phyloP scores from a whole-genome alignment of 2,888 invertebrate species.

The Latrodectus elegans region DNA sequence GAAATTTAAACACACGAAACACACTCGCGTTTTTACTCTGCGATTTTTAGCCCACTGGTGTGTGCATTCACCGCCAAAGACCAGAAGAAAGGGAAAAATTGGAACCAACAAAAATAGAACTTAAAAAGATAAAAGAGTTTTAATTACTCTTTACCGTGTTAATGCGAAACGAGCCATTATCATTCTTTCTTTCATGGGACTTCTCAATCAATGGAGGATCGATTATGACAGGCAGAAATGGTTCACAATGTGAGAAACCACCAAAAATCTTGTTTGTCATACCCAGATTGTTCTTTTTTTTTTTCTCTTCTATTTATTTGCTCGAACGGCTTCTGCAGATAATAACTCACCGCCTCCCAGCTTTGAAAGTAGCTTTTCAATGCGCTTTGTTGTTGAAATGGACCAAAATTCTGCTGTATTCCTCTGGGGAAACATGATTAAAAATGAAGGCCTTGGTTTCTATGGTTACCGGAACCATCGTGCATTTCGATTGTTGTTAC shows the following conservation, averaged over 20 bases:
- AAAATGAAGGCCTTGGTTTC: neutral
- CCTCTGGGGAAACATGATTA: slow-evolving; percentile 6
- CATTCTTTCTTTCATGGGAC: neutral
- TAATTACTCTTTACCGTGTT: neutral
- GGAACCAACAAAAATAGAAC: too few species aligned
- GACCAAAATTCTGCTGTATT: slow-evolving; percentile 1
- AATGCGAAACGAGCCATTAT: slow-evolving; percentile 2
- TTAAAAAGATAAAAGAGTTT: neutral
- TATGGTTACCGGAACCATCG: neutral
- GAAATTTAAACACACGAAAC: too few species aligned
- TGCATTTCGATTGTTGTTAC: neutral
- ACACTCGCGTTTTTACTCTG: too few species aligned
- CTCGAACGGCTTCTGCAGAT: slow-evolving; percentile 10
- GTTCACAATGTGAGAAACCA: slow-evolving; percentile 10
- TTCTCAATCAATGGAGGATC: slow-evolving; percentile 22
- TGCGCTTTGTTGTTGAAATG: slow-evolving; percentile 17
- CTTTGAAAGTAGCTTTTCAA: slow-evolving; percentile 35
- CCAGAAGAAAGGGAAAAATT: too few species aligned
- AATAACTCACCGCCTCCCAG: slow-evolving; percentile 50
- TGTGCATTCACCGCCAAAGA: too few species aligned
- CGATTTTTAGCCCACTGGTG: too few species aligned
- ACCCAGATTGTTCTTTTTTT: neutral
- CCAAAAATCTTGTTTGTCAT: too few species aligned
- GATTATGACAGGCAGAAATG: slow-evolving; percentile 20
- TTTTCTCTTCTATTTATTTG: neutral